Evolutionary conservation across 2,113 vertebrate genomes (phyloP), one percentile per base, ranked within the genome.

Genomic region (Corythaixoides concolor): DNA sequence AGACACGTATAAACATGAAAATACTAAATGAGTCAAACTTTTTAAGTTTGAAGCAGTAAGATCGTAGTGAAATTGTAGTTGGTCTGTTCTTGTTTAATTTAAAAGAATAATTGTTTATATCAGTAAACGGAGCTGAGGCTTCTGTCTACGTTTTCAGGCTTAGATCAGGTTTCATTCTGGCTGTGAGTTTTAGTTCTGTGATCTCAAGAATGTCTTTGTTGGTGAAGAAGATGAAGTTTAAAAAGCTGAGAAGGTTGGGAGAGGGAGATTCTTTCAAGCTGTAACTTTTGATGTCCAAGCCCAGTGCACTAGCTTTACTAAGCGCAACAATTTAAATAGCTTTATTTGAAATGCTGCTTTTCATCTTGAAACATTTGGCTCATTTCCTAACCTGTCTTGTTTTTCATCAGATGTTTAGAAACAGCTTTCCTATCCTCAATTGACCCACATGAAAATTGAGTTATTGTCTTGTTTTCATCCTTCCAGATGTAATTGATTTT

Each of bases 261-360:
- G 87, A 76, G 86, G 37, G 55, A 92, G 39, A 90, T 94, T 93
- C 91, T 97, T 98, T 97, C 96, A 96, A 97, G 89, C 73, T 88
- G 56, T 94, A 93, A 97, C 96, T 97, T 98, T 97, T 97, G 97
- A 97, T 98, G 97, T 97, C 94, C 94, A 95, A 96, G 96, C 91
- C 91, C 89, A 95, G 58, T 82, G 52, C 73, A 35, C 77, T 76
- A 94, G 85, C 96, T 96, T 94, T 94, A 97, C 87, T 91, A 69
- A 85, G 76, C 88, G 88, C 68, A 97, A 88, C 80, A 97, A 81
- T 97, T 97, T 89, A 93, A 76, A 93, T 97, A 96, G 82, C 83
- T 95, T 95, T 95, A 93, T 92, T 85, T 96, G 66, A 96, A 95
- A 95, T 95, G 75, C 39, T 97, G 24, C 90, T 96, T 97, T 96